A percentile compares a stretch with the other conserved stretches of the same genome.
Conservation (phyloP, 2,113 vertebrate genomes). For the Platysternon megacephalum region DNA sequence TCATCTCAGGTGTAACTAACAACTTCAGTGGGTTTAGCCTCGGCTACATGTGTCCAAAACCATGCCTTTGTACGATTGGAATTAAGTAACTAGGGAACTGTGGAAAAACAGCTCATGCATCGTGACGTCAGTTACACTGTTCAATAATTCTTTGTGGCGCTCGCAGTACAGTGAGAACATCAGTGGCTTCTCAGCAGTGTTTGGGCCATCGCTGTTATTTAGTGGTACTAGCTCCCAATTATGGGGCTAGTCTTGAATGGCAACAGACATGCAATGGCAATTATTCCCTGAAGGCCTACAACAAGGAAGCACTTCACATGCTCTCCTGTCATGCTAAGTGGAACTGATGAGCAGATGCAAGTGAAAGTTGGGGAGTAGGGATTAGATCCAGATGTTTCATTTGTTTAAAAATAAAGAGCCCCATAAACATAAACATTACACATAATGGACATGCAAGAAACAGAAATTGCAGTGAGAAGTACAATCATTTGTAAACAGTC, state of each 20-base stretch:
- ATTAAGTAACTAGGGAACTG: constrained; percentile 33
- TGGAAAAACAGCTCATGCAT: not conserved
- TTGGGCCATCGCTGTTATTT: constrained; percentile 10
- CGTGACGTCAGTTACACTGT: not conserved
- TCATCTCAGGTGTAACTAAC: not conserved
- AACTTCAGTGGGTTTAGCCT: not conserved
- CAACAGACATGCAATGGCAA: not conserved
- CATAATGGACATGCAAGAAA: not conserved
- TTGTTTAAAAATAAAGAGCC: constrained; percentile 13
- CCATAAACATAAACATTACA: not conserved
- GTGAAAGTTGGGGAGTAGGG: not conserved
- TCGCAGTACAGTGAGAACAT: not conserved
- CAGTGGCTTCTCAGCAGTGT: not conserved
- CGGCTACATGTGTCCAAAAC: not conserved
- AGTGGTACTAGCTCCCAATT: not conserved
- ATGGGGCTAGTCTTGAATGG: not conserved
- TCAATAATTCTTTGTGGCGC: not conserved
- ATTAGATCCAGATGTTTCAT: constrained; percentile 16
- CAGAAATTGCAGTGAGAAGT: not conserved
- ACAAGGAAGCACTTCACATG: not conserved
- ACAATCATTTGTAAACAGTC: not conserved
- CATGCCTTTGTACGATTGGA: not conserved
- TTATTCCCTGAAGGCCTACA: not conserved
- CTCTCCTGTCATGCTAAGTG: not conserved
- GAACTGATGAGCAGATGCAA: not conserved